Evolutionary conservation across 2,888 invertebrate genomes (phyloP).

Genomic region (Ptychoptera contaminata): DNA sequence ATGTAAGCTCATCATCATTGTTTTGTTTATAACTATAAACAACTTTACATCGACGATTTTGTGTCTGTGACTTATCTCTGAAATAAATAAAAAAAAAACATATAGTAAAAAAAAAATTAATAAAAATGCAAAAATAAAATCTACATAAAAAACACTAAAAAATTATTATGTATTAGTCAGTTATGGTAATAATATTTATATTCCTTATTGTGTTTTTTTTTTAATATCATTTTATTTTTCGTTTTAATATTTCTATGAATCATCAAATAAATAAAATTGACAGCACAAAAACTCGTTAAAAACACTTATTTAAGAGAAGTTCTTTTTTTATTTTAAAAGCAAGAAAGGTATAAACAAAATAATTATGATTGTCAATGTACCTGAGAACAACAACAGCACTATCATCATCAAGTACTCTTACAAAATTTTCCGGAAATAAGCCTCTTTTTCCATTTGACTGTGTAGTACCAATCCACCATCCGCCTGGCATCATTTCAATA

Average conservation of each 20-base stretch:
- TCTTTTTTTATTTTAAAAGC: neutral
- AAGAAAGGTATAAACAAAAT: neutral
- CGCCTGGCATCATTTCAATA: slow-evolving; percentile 60
- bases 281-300: neutral
- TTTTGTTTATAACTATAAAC: slow-evolving; percentile 84
- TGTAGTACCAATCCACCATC: slow-evolving; percentile 87
- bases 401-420: slow-evolving; percentile 40
- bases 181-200: neutral
- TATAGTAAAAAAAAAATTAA: neutral
- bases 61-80: slow-evolving; percentile 29
- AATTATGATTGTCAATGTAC: slow-evolving; percentile 19
- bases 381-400: slow-evolving; percentile 26
- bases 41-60: slow-evolving; percentile 58
- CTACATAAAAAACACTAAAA: neutral
- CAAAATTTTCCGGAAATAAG: slow-evolving; percentile 90
- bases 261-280: neutral
- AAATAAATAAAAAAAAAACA: slow-evolving; percentile 14
- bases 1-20: slow-evolving; percentile 81
- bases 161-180: neutral
- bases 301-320: neutral
- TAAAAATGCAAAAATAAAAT: neutral
- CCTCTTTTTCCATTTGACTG: slow-evolving; percentile 54
- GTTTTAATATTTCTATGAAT: neutral
- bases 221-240: neutral
- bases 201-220: neutral